Evolutionary conservation across 2,888 invertebrate genomes (phyloP), one percentile per base, ranked within the genome.

Genomic region (Lysandra coridon): DNA sequence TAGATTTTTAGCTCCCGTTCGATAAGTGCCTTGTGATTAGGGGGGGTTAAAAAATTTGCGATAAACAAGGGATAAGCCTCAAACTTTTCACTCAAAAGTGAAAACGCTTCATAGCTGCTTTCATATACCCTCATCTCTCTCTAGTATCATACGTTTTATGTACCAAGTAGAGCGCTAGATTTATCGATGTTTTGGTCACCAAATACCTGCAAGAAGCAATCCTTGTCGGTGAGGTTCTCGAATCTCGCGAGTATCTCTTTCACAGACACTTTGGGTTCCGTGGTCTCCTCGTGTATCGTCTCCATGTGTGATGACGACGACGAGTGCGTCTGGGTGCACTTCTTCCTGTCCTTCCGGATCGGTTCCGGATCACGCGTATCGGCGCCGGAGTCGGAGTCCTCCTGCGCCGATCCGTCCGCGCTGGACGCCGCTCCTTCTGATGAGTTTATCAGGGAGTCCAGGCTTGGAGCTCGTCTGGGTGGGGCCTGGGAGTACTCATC

Each of bases 171-270:
- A 49, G 7, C 44, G 44, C 44, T 49, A 0, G 53, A 53, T 0
- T 10, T 12, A 14, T 53, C 14, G 37, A 17, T 49, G n/a, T 23
- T n/a, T 40, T 40, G 40, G 6, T 44, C 10, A 64, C 23, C 10
- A 7, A 62, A 75, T 86, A 88, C 87, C 87, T 87, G 88, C 73
- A 84, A 73, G 78, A 83, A 81, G 82, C 95, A 92, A 84, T 90
- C 89, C 85, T 94, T 95, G 84, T 95, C 93, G 81, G 90, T 95
- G 83, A 97, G 94, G 87, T 96, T 96, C 91, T 97, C 98, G 91
- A 98, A 98, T 83, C 97, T 95, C 79, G 97, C 97, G 84, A 97
- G 94, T 84, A 98, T 97, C 87, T 97, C 97, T 88, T 97, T 96
- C 82, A 97, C 97, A 82, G 97, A 97, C 85, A 97, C 96, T 92